Conservation (phyloP, 1,140 invertebrate genomes). For the Papilio xuthus region DNA sequence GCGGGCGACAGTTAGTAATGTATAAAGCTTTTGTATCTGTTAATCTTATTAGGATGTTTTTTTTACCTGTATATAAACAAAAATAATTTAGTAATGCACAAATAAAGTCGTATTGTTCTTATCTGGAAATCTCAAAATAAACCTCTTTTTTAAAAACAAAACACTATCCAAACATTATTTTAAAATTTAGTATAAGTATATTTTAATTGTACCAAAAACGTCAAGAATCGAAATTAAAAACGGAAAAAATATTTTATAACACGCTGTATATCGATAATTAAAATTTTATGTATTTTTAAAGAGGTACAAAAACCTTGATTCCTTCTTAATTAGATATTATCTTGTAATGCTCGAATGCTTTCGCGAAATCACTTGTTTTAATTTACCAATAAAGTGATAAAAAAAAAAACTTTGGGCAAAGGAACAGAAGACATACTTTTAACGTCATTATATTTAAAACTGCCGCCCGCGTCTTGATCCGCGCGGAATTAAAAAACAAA, state of each 20-base stretch:
- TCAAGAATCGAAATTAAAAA: constrained; percentile 10
- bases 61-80: not conserved
- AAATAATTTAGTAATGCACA: not conserved
- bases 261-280: not conserved
- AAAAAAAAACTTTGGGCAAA: not conserved
- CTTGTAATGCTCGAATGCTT: constrained; percentile 1
- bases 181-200: not conserved
- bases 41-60: not conserved
- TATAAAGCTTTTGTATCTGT: not conserved
- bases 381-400: constrained; percentile 16
- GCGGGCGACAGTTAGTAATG: too few species aligned
- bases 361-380: not conserved
- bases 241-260: constrained; percentile 8
- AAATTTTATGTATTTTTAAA: constrained; percentile 11
- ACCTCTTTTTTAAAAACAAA: not conserved
- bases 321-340: constrained; percentile 17
- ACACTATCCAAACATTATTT: not conserved
- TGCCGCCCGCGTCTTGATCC: too few species aligned
- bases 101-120: not conserved
- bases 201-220: not conserved
- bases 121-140: not conserved
- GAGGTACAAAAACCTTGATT: constrained; percentile 8
- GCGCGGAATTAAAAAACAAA: too few species aligned
- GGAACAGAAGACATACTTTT: not conserved
- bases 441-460: not conserved